Evolutionary conservation across 2,797 vertebrate species (phyloP), one percentile per base, ranked within the genome.

Genomic region (Galaxias olidus): DNA sequence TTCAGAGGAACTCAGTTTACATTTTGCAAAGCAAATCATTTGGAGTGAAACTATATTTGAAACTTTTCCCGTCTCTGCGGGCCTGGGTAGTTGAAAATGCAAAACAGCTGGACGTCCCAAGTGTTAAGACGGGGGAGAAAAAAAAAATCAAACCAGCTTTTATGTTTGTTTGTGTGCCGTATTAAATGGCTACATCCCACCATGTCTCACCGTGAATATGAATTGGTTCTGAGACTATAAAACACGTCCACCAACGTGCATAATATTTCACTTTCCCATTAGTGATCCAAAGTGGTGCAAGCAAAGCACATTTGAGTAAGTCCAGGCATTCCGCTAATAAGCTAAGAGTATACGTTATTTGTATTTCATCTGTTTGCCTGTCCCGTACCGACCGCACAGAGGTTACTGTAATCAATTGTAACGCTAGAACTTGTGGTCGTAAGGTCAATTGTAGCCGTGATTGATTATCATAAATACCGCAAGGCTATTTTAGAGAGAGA

Each of bases 401-500:
- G 30, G 30, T 30, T 30, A 6, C 6, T 30, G 30, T 30, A 6
- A 30, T 30, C 2, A 30, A 30, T 3, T 30, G 30, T 30, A 43
- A 13, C 17, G 54, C 59, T 15, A 62, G 58, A 59, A 13, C 13
- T 6, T 19, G 10, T 48, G 53, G 1, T 54, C 59, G 46, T 42
- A 66, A 51, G 69, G 40, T 73, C 57, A 70, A 72, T 61, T 64
- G 18, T 47, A 73, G 70, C 69, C 56, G 62, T 61, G 53, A 52
- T 55, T 20, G 18, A 13, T 44, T 52, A 53, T 70, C 72, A 77
- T 76, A 52, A 76, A 79, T 76, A 74, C 64, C 76, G 42, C 59
- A 79, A 53, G 4, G 8, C n/a, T 52, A 51, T 19, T 40, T 46
- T 53, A 18, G 11, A 12, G 10, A 15, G 19, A 44, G 13, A 56